A percentile compares a stretch with the other conserved stretches of the same genome.
Evolutionary conservation across 2,797 vertebrate species (phyloP).

Genomic region (Enteromius argenteus): DNA sequence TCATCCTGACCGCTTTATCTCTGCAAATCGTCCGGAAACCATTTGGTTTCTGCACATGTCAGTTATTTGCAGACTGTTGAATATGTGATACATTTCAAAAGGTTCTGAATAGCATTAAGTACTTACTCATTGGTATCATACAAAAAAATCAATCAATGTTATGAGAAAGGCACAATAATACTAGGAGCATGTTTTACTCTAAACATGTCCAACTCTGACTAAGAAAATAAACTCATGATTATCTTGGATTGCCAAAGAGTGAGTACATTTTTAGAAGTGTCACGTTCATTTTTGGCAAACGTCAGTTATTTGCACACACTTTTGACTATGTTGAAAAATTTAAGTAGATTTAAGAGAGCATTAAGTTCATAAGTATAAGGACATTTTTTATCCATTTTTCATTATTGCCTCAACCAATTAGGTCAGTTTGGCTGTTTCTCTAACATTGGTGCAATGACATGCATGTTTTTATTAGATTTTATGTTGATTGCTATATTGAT

Average conservation of each 20-base stretch:
- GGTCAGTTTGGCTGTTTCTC: background rate
- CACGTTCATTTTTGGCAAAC: background rate
- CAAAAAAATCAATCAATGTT: too few relatives aligned
- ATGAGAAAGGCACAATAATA: too few relatives aligned
- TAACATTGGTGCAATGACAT: background rate
- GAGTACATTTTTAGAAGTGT: background rate
- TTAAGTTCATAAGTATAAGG: background rate
- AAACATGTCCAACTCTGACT: too few relatives aligned
- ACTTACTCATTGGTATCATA: background rate
- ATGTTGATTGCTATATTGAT: background rate
- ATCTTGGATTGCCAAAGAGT: background rate
- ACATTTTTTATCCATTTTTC: background rate
- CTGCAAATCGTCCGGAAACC: background rate
- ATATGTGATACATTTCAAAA: background rate
- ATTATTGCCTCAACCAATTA: background rate
- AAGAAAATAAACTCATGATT: background rate
- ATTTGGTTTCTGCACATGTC: background rate
- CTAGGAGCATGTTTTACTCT: too few relatives aligned
- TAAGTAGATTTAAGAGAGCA: background rate
- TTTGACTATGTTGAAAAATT: background rate
- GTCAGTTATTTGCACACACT: background rate
- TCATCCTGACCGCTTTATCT: background rate
- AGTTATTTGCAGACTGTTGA: background rate
- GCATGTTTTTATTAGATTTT: background rate
- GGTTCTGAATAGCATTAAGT: background rate